Evolutionary conservation across 2,797 vertebrate species (phyloP), one percentile per base, ranked within the genome.

Genomic region (Melopsittacus undulatus): DNA sequence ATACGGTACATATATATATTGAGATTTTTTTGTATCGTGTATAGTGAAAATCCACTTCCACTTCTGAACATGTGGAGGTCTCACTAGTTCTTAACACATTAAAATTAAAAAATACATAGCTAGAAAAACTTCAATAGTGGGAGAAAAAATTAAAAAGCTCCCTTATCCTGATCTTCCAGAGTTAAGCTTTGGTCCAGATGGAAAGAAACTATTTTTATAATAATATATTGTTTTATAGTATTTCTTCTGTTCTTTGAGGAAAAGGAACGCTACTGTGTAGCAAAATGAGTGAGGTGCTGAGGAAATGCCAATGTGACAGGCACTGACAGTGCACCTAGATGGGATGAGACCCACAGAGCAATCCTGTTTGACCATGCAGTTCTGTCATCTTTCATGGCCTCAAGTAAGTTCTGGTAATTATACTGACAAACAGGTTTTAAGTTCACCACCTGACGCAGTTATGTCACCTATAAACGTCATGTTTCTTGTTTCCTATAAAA

Each of bases 401-500:
- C 64, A 75, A 22, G 36, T 13, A 64, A 49, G 29, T 61, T 85
- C 72, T 51, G 38, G 46, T 73, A 89, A 90, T 90, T 74, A 69
- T 3, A 77, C 24, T n/a, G 83, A 81, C 66, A 85, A 94, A 83
- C 73, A 87, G 48, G 64, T 80, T 94, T 91, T 54, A 87, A 85
- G 63, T 68, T 54, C 68, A 81, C 38, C 1, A 1, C 46, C 57
- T 72, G 75, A 75, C 12, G 70, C 64, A 79, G 64, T 66, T 66
- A 40, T 7, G 42, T 38, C 5, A 78, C 24, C 86, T 82, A 78
- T 26, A 80, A 82, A 82, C 1, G 2, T 46, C 72, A 46, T 23
- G 61, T 64, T 90, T 89, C 81, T 2, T 32, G 48, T 43, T 90
- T 80, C 52, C 56, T 75, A 67, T 26, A 61, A 77, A 87, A 92